Conservation (phyloP, 2,113 vertebrate genomes). For the Argyrosomus japonicus region DNA sequence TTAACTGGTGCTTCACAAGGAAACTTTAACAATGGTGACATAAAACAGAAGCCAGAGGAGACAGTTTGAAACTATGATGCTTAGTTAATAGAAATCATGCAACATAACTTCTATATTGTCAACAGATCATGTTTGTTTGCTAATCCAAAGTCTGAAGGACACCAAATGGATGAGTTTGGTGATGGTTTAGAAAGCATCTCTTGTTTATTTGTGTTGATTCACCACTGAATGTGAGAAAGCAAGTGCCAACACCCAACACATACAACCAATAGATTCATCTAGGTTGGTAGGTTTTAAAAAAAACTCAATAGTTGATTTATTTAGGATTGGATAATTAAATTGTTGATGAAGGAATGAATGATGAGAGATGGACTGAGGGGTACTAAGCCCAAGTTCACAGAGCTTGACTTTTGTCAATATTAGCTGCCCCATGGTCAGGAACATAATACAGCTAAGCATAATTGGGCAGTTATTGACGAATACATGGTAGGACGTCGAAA, state of each 20-base stretch:
- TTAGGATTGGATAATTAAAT: no score
- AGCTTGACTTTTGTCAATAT: conserved; percentile 1
- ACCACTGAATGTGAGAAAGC: neutral
- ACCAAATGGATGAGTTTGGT: neutral
- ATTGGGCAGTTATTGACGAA: neutral
- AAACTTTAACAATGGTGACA: neutral
- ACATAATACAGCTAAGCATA: neutral
- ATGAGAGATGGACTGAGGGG: neutral
- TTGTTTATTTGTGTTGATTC: neutral
- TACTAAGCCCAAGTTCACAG: neutral
- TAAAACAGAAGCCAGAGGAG: neutral
- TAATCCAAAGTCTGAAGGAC: neutral
- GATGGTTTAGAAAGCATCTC: neutral
- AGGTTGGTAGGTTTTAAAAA: neutral
- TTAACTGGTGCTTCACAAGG: neutral
- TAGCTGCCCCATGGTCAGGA: neutral
- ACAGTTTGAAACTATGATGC: neutral
- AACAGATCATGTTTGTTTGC: neutral
- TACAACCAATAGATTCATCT: neutral
- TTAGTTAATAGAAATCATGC: neutral
- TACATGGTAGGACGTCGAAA: neutral
- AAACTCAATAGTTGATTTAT: neutral
- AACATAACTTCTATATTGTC: neutral
- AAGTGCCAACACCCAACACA: neutral
- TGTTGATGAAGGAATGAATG: neutral